phyloP scores from a whole-genome alignment of 1,140 invertebrate species.

The Rhyacophila brunnea region DNA sequence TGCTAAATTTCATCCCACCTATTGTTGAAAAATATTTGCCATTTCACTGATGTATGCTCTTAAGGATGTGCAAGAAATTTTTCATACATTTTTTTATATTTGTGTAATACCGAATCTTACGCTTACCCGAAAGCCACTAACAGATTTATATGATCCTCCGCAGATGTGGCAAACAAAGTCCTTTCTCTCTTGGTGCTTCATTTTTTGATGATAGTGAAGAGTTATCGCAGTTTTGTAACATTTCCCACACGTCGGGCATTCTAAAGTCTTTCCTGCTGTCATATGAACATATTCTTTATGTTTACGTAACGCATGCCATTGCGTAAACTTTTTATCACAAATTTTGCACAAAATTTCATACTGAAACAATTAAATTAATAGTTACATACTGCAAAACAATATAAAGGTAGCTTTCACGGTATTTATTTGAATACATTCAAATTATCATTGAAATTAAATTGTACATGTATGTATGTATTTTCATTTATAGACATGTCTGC shows the following conservation, averaged over 20 bases:
- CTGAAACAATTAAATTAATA: constrained; percentile 38
- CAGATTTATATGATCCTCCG: constrained; percentile 42
- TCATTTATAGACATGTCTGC: too few species aligned
- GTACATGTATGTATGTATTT: too few species aligned
- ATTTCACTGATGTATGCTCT: too few species aligned
- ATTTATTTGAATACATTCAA: too few species aligned
- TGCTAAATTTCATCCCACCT: too few species aligned
- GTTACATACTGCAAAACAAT: too few species aligned
- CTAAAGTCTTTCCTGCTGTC: constrained; percentile 36
- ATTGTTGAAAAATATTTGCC: too few species aligned
- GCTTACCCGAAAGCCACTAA: constrained; percentile 41
- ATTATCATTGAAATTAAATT: too few species aligned
- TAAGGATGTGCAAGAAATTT: too few species aligned
- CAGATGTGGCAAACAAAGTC: constrained; percentile 46
- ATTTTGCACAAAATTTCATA: constrained; percentile 38
- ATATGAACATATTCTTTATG: constrained; percentile 43
- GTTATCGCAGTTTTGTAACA: constrained; percentile 42
- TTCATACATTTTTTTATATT: too few species aligned
- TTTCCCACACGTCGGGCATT: constrained; percentile 44
- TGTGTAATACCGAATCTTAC: too few species aligned
- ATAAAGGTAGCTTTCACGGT: too few species aligned
- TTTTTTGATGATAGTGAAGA: constrained; percentile 40
- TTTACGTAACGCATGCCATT: constrained; percentile 40
- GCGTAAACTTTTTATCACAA: constrained; percentile 45
- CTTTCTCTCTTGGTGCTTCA: constrained; percentile 40